Evolutionary conservation across 1,140 invertebrate species (phyloP), one percentile per base, ranked within the genome.

Genomic region (Anoplophora glabripennis): DNA sequence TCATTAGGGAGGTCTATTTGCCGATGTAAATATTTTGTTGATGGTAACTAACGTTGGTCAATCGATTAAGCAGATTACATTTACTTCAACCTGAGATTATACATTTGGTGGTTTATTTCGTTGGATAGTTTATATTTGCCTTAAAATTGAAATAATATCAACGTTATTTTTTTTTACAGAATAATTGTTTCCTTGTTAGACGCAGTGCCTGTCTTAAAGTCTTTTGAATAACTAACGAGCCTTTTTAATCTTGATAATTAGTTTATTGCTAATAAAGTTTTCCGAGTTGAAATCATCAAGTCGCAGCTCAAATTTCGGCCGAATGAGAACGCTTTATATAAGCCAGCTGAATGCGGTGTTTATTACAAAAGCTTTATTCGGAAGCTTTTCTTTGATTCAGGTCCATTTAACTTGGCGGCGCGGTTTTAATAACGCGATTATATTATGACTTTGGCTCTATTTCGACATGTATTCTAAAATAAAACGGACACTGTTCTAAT

Each of bases 381-480:
- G 21, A 59, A 53, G 61, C 46, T 63, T 63, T 28, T 63, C 61
- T 63, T 63, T 63, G 45, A 63, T 63, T 63, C 56, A 54, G 51
- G 44, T 34, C 56, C 56, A 57, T 62, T 63, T 55, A 63, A 63
- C 61, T 63, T 63, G 45, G 54, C 59, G 44, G 56, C 61, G 59
- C 59, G 61, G 54, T 59, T 55, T 63, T 55, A 63, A 63, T 63
- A 58, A 63, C 57, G 59, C 52, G 56, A 54, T 59, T 59, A 63
- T n/a, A n/a, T 28, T 28, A 28, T 28, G 5, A 28, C 21, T 28
- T 28, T 5, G 5, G 21, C 5, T 28, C 21, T 28, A 28, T 28
- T 28, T 5, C 21, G 21, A 28, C 21, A 28, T 28, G 5, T 28
- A 28, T 28, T 3, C 2, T 2, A 28, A 28, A 2, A 28, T 28